A percentile compares a stretch with the other conserved stretches of the same genome.
These are phyloP conservation scores for Cirrhinus mrigala DNA, from an alignment of 2,797 vertebrate genomes.

Conservation along the genomic window DNA sequence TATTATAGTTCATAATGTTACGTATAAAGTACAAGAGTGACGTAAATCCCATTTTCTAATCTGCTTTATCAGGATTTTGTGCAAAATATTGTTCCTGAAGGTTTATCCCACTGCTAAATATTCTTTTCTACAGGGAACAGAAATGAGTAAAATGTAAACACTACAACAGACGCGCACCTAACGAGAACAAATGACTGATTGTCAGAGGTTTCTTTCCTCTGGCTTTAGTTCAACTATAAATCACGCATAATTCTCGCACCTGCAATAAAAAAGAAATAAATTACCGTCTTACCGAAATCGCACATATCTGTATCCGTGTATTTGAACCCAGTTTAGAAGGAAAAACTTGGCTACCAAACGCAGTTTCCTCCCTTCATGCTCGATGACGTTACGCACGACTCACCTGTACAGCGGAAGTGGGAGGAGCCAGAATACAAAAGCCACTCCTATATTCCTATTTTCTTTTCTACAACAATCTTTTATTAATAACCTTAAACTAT, in stretches of 20 bases:
- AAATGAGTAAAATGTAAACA: too few species aligned
- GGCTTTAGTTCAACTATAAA: background rate
- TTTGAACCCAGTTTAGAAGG: background rate
- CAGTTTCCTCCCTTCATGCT: constrained; percentile 62
- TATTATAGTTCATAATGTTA: background rate
- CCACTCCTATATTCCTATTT: background rate
- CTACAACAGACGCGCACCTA: background rate
- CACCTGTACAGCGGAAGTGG: constrained; percentile 73
- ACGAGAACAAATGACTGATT: background rate
- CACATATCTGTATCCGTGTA: constrained; percentile 51
- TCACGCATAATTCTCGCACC: background rate
- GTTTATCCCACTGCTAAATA: background rate
- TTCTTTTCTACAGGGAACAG: background rate
- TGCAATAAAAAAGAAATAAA: background rate
- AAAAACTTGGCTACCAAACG: background rate
- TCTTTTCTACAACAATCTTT: too few species aligned
- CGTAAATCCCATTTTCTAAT: background rate
- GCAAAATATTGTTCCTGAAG: background rate
- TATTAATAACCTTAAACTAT: too few species aligned
- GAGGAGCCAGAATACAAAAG: constrained; percentile 10
- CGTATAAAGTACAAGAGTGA: background rate
- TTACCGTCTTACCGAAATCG: constrained; percentile 60
- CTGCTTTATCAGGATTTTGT: background rate
- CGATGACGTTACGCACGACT: constrained; percentile 66
- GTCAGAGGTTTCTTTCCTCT: background rate